Evolutionary conservation across 2,888 invertebrate species (phyloP).

Genomic region (Nomada lathburiana): DNA sequence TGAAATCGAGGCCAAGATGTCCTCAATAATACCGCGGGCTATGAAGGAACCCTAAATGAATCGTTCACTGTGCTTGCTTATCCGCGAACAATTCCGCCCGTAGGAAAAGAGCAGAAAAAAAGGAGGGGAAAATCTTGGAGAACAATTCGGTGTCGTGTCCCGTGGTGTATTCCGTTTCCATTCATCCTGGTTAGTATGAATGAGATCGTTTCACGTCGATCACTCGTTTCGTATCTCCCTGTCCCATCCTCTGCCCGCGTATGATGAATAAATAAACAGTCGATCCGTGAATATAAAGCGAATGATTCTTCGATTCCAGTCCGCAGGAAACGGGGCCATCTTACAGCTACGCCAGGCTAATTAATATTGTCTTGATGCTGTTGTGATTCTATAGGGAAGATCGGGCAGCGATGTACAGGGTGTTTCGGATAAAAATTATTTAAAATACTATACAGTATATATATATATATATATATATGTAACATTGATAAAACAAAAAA

Average conservation of each 20-base stretch:
- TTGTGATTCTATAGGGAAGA: slow-evolving; percentile 7
- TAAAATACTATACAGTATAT: no score
- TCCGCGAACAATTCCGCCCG: slow-evolving; percentile 24
- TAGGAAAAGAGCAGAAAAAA: neutral
- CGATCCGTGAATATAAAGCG: slow-evolving; percentile 65
- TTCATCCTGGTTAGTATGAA: slow-evolving; percentile 69
- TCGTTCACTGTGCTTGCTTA: slow-evolving; percentile 40
- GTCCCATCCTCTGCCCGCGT: slow-evolving; percentile 3
- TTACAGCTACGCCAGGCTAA: slow-evolving; percentile 33
- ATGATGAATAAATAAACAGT: slow-evolving; percentile 69
- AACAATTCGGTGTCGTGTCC: slow-evolving; percentile 54
- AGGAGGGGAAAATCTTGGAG: slow-evolving; percentile 13
- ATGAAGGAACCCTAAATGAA: slow-evolving; percentile 26
- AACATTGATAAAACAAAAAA: no score
- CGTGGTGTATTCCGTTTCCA: slow-evolving; percentile 62
- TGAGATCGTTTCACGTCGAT: slow-evolving; percentile 75
- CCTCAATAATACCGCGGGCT: neutral
- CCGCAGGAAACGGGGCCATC: slow-evolving; percentile 1
- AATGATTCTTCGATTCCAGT: slow-evolving; percentile 55
- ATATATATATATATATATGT: no score
- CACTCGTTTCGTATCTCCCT: slow-evolving; percentile 64
- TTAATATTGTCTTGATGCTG: slow-evolving; percentile 56
- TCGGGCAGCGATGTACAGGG: neutral
- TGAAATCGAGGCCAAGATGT: slow-evolving; percentile 27
- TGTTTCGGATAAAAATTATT: neutral